Percentiles rank a stretch among this genome's conserved stretches.
Conservation (phyloP, 1,140 invertebrate genomes). For the Apis laboriosa region DNA sequence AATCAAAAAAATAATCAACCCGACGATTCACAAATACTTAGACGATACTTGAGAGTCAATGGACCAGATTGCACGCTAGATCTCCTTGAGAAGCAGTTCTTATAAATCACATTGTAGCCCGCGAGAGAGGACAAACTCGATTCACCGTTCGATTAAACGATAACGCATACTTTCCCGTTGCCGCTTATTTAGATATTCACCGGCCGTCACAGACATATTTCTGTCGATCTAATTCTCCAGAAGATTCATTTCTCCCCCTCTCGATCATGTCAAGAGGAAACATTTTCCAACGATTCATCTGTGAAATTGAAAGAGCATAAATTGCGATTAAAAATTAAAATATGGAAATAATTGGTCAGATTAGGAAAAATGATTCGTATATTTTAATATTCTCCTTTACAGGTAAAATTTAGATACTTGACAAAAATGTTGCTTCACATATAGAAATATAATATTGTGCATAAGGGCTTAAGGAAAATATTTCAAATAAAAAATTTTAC, state of each 20-base stretch:
- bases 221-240: conserved; percentile 10
- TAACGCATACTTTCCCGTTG: background rate
- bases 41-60: background rate
- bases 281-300: background rate
- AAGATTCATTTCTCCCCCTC: conserved; percentile 32
- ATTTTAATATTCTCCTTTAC: too few species aligned
- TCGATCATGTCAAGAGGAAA: conserved; percentile 44
- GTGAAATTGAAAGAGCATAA: too few species aligned
- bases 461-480: too few species aligned
- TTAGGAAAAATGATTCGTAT: too few species aligned
- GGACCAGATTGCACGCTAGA: background rate
- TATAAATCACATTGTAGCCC: conserved; percentile 37
- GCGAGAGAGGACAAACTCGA: conserved; percentile 23
- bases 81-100: background rate
- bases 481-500: too few species aligned
- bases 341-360: too few species aligned
- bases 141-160: conserved; percentile 34
- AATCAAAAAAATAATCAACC: background rate
- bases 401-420: too few species aligned
- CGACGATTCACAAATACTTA: conserved; percentile 12
- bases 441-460: too few species aligned
- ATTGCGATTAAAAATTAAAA: too few species aligned
- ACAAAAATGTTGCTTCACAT: too few species aligned
- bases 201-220: conserved; percentile 30
- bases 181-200: conserved; percentile 41